A percentile compares a stretch with the other conserved stretches of the same genome.
These are phyloP conservation scores for Ancistrus triradiatus DNA, from an alignment of 2,113 vertebrate species.

Conservation along the genomic window DNA sequence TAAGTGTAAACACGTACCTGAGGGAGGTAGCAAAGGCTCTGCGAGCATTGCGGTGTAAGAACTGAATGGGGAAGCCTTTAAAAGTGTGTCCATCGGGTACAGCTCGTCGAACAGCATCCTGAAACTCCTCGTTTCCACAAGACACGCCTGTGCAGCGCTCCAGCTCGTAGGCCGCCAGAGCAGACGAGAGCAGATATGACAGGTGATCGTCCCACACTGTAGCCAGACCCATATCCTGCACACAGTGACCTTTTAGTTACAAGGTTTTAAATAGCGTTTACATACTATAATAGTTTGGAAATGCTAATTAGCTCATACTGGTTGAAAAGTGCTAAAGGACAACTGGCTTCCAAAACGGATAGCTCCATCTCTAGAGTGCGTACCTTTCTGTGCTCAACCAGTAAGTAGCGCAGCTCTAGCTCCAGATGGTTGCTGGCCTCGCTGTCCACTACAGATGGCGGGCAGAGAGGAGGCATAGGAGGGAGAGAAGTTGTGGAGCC, in stretches of 20 bases:
- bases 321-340: too few species aligned
- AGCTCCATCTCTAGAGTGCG: not conserved
- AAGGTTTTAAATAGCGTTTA: too few species aligned
- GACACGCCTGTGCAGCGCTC: conserved; percentile 85
- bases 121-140: conserved; percentile 94
- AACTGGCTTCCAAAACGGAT: too few species aligned
- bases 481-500: conserved; percentile 77
- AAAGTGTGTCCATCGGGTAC: conserved; percentile 96
- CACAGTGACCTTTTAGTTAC: too few species aligned
- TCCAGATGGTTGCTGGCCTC: conserved; percentile 86
- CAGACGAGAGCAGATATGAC: conserved; percentile 90
- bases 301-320: too few species aligned
- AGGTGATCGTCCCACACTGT: conserved; percentile 94
- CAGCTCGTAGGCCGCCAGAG: conserved; percentile 88
- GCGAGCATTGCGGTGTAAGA: conserved; percentile 86
- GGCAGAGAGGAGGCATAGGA: conserved; percentile 81
- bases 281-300: too few species aligned
- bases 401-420: conserved; percentile 81
- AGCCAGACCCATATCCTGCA: conserved; percentile 82
- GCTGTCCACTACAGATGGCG: conserved; percentile 73
- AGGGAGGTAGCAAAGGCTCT: conserved; percentile 88
- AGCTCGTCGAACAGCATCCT: conserved; percentile 86
- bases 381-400: conserved; percentile 94
- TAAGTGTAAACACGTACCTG: conserved; percentile 73
- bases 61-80: conserved; percentile 96